Evolutionary conservation across 2,888 invertebrate species (phyloP).

Genomic region (Diarsia rubi): DNA sequence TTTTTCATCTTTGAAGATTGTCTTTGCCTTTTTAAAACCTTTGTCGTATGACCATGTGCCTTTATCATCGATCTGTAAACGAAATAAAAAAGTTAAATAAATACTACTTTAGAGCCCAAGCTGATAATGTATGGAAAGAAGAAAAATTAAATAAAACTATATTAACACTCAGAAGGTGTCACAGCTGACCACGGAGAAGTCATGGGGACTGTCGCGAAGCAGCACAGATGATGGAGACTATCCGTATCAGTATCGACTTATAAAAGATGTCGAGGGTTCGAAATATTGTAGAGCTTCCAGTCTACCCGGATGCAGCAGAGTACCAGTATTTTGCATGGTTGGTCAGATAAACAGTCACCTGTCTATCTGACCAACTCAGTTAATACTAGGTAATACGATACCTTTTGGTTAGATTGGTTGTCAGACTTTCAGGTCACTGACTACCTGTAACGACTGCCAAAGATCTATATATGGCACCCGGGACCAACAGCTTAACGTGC

Average conservation of each 20-base stretch:
- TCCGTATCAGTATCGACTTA: background rate
- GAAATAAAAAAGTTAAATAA: background rate
- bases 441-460: no score
- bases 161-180: background rate
- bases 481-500: no score
- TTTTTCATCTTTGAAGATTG: conserved; percentile 75
- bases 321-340: no score
- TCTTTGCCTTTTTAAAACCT: conserved; percentile 73
- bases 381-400: no score
- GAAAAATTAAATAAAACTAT: background rate
- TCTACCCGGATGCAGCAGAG: no score
- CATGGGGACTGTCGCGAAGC: background rate
- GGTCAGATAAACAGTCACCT: no score
- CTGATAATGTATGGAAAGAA: background rate
- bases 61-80: conserved; percentile 76
- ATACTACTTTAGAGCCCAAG: background rate
- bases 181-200: background rate
- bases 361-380: no score
- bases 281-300: no score
- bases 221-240: background rate
- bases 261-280: background rate
- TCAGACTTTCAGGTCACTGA: no score
- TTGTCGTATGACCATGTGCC: conserved; percentile 74
- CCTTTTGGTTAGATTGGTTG: no score
- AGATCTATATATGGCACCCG: no score